These are phyloP conservation scores for Polydrusus pterygomalis DNA, from an alignment of 2,888 invertebrate genomes.

Conservation along the genomic window DNA sequence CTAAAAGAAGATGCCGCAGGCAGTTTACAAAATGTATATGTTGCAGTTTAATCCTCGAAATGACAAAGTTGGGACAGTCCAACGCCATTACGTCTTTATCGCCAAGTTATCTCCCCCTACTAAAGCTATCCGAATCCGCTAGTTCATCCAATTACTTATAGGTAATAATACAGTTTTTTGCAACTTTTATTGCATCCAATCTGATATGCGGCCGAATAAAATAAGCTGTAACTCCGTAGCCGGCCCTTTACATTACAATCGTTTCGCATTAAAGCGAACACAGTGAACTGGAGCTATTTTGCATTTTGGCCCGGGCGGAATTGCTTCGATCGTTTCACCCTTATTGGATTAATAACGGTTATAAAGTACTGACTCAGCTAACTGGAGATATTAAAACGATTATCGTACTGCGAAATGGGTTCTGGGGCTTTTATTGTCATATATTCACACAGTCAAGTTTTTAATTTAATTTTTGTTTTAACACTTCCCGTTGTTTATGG, in stretches of 20 bases:
- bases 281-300: constrained; percentile 55
- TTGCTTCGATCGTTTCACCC: constrained; percentile 53
- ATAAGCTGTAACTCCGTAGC: constrained; percentile 15
- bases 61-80: too few species aligned
- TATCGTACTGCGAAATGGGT: constrained; percentile 21
- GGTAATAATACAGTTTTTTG: too few species aligned
- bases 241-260: constrained; percentile 30
- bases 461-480: constrained; percentile 18
- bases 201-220: constrained; percentile 4
- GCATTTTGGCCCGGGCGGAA: constrained; percentile 56
- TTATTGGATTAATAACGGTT: constrained; percentile 28
- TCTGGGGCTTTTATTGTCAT: constrained; percentile 15
- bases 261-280: constrained; percentile 30
- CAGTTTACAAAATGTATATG: too few species aligned
- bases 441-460: constrained; percentile 23
- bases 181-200: too few species aligned
- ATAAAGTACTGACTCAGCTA: constrained; percentile 26
- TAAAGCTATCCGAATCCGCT: too few species aligned
- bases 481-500: too few species aligned
- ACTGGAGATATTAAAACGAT: constrained; percentile 30
- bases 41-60: too few species aligned
- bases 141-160: too few species aligned
- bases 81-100: too few species aligned
- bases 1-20: too few species aligned
- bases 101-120: too few species aligned